These are phyloP conservation scores for Drosophila sulfurigaster DNA, from an alignment of 1,140 invertebrate species.

Conservation along the genomic window DNA sequence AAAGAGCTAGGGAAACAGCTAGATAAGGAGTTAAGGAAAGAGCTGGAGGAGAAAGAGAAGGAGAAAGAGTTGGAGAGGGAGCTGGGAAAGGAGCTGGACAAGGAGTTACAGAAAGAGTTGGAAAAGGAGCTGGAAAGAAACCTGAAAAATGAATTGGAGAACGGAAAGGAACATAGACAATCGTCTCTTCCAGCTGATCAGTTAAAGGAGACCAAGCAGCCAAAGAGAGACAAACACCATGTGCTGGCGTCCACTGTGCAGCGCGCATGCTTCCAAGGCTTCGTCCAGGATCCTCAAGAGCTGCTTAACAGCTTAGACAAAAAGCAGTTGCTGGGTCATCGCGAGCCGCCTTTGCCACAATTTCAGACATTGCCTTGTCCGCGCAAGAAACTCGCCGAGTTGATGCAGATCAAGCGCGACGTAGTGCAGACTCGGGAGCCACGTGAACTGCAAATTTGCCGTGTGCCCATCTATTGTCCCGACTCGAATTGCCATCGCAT, in stretches of 20 bases:
- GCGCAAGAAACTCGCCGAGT: conserved; percentile 3
- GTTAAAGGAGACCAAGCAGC: neutral
- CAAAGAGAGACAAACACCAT: conserved; percentile 2
- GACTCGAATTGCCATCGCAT: conserved; percentile 52
- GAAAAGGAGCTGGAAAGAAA: too few species aligned
- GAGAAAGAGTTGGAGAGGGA: too few species aligned
- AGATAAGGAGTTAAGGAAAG: too few species aligned
- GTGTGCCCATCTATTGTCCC: conserved; percentile 59
- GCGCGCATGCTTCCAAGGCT: conserved; percentile 23
- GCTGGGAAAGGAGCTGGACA: neutral
- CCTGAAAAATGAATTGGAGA: too few species aligned
- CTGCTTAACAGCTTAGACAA: neutral
- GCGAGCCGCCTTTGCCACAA: conserved; percentile 23
- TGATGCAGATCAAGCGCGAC: conserved; percentile 20
- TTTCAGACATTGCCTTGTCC: conserved; percentile 41
- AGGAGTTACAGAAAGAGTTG: neutral
- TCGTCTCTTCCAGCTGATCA: neutral
- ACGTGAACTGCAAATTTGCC: conserved; percentile 36
- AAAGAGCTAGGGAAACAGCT: too few species aligned
- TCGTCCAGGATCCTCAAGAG: conserved; percentile 37
- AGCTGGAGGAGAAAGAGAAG: too few species aligned
- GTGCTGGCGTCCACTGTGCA: conserved; percentile 42
- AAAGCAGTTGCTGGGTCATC: neutral
- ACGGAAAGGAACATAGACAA: too few species aligned
- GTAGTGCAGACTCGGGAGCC: neutral